Conservation (phyloP, 2,888 invertebrate genomes). For the Sinodicranocentrus sp. region DNA sequence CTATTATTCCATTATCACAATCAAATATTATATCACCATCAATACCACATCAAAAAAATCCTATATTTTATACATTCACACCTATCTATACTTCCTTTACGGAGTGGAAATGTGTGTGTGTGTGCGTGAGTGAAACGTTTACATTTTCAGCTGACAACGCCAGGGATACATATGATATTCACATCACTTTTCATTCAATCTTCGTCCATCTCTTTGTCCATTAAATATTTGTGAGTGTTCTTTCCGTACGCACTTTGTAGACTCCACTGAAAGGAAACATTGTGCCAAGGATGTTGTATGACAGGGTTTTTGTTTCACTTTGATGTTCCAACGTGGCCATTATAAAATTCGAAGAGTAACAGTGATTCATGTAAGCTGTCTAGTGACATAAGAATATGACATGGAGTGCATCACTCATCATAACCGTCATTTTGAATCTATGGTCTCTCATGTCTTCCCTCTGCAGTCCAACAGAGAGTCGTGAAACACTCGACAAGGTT, state of each 20-base stretch:
- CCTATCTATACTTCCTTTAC: too few relatives aligned
- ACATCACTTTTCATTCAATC: constrained; percentile 9
- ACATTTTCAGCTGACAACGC: constrained; percentile 1
- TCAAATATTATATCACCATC: constrained; percentile 48
- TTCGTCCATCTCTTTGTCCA: constrained; percentile 14
- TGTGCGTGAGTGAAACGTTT: too few relatives aligned
- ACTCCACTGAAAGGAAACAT: constrained; percentile 9
- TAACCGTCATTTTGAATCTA: constrained; percentile 41
- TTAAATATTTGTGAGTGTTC: constrained; percentile 5
- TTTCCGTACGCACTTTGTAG: neutral
- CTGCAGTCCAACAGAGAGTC: constrained; percentile 17
- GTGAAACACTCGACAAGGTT: constrained; percentile 5
- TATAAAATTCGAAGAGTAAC: constrained; percentile 4
- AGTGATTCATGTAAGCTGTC: constrained; percentile 41
- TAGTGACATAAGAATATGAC: constrained; percentile 38
- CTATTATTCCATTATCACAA: constrained; percentile 35
- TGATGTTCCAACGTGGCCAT: constrained; percentile 3
- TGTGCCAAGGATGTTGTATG: neutral
- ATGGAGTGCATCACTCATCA: constrained; percentile 56
- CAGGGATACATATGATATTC: neutral
- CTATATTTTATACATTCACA: too few relatives aligned
- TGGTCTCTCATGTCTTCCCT: constrained; percentile 10
- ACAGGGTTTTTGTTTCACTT: constrained; percentile 41
- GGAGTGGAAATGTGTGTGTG: too few relatives aligned
- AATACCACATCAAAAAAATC: too few relatives aligned